These are phyloP conservation scores for Tachycineta bicolor DNA, from an alignment of 2,113 vertebrate species.

Conservation along the genomic window DNA sequence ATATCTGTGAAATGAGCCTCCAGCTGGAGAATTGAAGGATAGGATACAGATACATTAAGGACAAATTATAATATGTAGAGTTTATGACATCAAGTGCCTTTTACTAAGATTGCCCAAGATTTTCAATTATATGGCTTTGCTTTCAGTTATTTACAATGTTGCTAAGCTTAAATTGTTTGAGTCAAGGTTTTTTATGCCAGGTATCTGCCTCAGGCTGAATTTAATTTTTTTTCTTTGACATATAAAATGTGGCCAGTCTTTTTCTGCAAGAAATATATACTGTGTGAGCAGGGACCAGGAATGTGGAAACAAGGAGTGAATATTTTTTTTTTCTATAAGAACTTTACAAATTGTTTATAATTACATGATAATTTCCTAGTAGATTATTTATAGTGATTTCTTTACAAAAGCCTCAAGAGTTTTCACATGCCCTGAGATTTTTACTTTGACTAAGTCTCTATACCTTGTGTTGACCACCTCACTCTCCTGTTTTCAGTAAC, in stretches of 20 bases:
- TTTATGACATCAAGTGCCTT: neutral
- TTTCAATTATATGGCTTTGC: neutral
- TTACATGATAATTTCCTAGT: neutral
- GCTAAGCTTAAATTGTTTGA: neutral
- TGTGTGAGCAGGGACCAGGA: neutral
- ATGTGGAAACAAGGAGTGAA: neutral
- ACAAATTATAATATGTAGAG: neutral
- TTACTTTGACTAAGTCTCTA: neutral
- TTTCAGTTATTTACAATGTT: slow-evolving; percentile 1
- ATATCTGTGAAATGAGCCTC: neutral
- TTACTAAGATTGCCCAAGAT: neutral
- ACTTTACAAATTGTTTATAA: neutral
- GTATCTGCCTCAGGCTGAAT: neutral
- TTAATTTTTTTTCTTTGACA: neutral
- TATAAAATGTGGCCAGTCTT: neutral
- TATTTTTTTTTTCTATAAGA: neutral
- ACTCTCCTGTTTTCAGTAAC: neutral
- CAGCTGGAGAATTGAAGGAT: neutral
- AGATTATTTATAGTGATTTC: neutral
- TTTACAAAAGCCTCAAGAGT: neutral
- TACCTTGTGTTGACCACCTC: neutral
- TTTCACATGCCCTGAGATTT: neutral
- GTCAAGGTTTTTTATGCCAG: neutral
- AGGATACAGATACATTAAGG: neutral
- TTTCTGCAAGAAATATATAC: neutral